Evolutionary conservation across 2,888 invertebrate species (phyloP), one percentile per base, ranked within the genome.

Genomic region (Bugula neritina): DNA sequence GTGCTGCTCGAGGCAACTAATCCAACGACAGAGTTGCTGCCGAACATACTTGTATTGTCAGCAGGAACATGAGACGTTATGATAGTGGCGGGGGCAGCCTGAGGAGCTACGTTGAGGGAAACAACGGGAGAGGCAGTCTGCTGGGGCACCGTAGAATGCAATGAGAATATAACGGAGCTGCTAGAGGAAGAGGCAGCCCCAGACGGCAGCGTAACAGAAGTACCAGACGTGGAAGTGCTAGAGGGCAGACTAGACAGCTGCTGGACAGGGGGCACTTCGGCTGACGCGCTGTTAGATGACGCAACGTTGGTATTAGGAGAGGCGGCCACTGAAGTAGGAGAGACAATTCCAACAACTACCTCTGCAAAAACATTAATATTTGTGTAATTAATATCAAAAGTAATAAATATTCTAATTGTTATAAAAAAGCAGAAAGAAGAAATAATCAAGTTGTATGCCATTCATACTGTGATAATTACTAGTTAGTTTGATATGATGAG

Each of bases 301-400:
- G 63, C 29, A 10, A 43, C 43, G n/a, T 63, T 63, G n/a, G 63
- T 31, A 31, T 34, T 63, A 10, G 63, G 63, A 10, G 63, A 63
- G 31, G 63, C 27, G 10, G 31, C 27, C 43, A 43, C 17, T 3
- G 63, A 63, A 13, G 63, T 63, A 63, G 63, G 63, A n/a, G 63
- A 63, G 34, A 63, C 63, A 34, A 63, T 63, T 63, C 63, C 63
- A 2, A 63, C 63, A 27, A 63, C 27, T 31, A 31, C 31, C 31
- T 63, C 63, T 63, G 43, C 5, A 17, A 10, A 43, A 43, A 57
- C 3, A 25, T 69, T n/a, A n/a, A n/a, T n/a, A n/a, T n/a, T n/a
- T n/a, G n/a, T n/a, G n/a, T n/a, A n/a, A n/a, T n/a, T n/a, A n/a
- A n/a, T n/a, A n/a, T n/a, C n/a, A n/a, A n/a, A n/a, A n/a, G n/a